A percentile compares a stretch with the other conserved stretches of the same genome.
phyloP scores from a whole-genome alignment of 2,888 invertebrate species.

The Cheilosia vulpina region DNA sequence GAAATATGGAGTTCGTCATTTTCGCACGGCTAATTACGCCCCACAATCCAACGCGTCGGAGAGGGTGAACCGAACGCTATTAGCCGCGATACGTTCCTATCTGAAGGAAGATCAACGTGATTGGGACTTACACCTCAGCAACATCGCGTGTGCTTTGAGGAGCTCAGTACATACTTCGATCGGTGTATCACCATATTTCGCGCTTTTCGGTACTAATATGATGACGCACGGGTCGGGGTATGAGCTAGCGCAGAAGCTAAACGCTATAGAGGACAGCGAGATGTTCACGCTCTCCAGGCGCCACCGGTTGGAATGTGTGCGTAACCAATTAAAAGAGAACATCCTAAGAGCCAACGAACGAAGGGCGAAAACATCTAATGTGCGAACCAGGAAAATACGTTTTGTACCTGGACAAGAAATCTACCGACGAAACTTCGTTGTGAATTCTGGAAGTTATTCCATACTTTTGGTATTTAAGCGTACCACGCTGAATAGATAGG shows the following conservation, averaged over 20 bases:
- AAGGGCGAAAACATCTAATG: neutral
- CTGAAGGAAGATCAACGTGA: constrained; percentile 60
- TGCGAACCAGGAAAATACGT: neutral
- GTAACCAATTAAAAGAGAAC: neutral
- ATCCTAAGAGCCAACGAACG: neutral
- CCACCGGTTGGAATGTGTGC: neutral
- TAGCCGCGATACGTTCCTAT: constrained; percentile 77
- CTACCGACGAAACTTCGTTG: neutral
- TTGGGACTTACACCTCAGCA: constrained; percentile 56
- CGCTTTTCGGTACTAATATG: too few relatives aligned
- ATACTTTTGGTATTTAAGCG: neutral
- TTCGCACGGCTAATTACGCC: constrained; percentile 57
- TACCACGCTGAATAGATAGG: neutral
- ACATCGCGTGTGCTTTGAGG: neutral
- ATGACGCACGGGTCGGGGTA: too few relatives aligned
- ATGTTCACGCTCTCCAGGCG: neutral
- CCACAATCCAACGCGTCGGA: constrained; percentile 78
- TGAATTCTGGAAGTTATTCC: neutral
- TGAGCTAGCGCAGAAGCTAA: too few relatives aligned
- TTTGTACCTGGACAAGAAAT: neutral
- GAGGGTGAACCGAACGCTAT: constrained; percentile 77
- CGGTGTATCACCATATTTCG: neutral
- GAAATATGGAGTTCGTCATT: neutral
- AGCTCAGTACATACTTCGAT: neutral
- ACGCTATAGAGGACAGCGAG: neutral